phyloP scores from a whole-genome alignment of 2,797 vertebrate genomes.

The Tangara arthus region DNA sequence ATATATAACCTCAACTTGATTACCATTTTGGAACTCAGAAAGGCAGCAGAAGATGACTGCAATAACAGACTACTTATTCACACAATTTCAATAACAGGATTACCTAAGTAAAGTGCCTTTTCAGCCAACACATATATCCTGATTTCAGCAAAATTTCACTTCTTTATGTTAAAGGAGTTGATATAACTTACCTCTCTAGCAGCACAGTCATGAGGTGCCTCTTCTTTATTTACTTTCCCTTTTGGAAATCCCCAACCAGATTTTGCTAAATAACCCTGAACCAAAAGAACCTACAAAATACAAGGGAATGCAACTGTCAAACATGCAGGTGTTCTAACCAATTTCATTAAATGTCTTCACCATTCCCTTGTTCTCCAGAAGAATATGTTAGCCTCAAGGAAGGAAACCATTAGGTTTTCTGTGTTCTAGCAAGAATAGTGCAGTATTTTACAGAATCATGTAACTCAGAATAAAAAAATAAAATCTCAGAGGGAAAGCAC shows the following conservation, averaged over 20 bases:
- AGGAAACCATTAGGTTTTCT: not conserved
- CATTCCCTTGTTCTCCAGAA: not conserved
- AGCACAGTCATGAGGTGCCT: constrained; percentile 95
- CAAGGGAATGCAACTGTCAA: not conserved
- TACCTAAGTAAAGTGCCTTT: not conserved
- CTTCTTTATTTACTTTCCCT: constrained; percentile 97
- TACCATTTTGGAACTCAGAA: not conserved
- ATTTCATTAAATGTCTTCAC: not conserved
- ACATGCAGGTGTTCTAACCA: not conserved
- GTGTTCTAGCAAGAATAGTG: not conserved
- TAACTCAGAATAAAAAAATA: not conserved
- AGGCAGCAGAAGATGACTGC: not conserved
- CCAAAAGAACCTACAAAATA: constrained; percentile 85
- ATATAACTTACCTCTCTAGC: constrained; percentile 86
- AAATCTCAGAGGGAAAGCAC: not conserved
- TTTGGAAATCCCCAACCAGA: constrained; percentile 99
- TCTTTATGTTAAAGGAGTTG: not conserved
- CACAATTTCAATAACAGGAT: not conserved
- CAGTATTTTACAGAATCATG: fast-evolving
- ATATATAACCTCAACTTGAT: not conserved
- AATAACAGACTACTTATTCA: not conserved
- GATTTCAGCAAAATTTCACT: not conserved
- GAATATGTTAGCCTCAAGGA: not conserved
- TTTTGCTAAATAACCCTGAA: constrained; percentile 97
- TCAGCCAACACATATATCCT: not conserved